phyloP scores from a whole-genome alignment of 2,797 vertebrate genomes.

The Esox masquinongy region DNA sequence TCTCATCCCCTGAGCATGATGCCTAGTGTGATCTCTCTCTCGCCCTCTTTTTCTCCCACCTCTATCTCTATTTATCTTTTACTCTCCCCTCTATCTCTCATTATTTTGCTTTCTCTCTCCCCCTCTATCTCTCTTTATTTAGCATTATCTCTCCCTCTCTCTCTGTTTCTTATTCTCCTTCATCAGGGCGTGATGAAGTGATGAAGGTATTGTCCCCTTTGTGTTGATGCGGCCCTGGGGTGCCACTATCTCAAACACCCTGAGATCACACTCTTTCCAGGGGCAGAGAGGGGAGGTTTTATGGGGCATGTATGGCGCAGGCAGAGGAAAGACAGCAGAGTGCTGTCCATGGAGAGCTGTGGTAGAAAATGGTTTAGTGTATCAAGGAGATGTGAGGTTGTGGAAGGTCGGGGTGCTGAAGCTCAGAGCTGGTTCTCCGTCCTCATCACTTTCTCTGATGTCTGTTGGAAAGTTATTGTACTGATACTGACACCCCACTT shows the following conservation, averaged over 20 bases:
- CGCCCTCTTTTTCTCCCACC: constrained; percentile 26
- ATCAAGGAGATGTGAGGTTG: not conserved
- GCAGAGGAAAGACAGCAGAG: not conserved
- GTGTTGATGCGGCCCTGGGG: constrained; percentile 67
- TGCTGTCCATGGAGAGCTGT: constrained; percentile 1
- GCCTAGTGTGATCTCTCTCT: constrained; percentile 13
- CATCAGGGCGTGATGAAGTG: constrained; percentile 65
- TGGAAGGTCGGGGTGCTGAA: not conserved
- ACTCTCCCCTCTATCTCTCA: not conserved
- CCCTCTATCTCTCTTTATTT: not conserved
- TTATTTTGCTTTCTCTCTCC: constrained; percentile 20
- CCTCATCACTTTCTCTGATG: not conserved
- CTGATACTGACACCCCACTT: not conserved
- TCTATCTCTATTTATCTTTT: constrained; percentile 21
- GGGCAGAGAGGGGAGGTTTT: not conserved
- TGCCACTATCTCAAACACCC: constrained; percentile 54
- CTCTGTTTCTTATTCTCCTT: not conserved
- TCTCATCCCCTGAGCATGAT: not conserved
- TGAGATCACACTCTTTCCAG: constrained; percentile 48
- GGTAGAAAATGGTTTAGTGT: not conserved
- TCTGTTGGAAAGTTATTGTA: not conserved
- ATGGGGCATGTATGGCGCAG: not conserved
- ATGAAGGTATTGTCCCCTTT: constrained; percentile 67
- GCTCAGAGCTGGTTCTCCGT: constrained; percentile 2
- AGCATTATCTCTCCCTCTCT: constrained; percentile 21